Percentiles rank a stretch among this genome's conserved stretches.
Conservation (phyloP, 2,797 vertebrate genomes). For the Acrossocheilus fasciatus region DNA sequence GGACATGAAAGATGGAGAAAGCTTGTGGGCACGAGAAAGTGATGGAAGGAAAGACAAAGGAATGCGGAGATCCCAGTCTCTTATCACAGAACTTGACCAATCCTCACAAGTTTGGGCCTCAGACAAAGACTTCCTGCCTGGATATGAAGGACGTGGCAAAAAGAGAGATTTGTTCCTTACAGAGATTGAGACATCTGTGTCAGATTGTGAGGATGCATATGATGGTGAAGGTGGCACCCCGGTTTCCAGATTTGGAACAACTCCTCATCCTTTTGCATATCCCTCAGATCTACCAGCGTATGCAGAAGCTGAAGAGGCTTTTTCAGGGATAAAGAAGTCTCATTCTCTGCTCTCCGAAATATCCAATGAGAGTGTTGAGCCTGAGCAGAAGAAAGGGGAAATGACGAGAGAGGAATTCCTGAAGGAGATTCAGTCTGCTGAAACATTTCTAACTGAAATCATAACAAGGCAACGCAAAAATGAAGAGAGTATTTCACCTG, state of each 20-base stretch:
- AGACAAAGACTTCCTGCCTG: conserved; percentile 64
- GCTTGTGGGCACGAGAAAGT: conserved; percentile 68
- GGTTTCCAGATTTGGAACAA: conserved; percentile 65
- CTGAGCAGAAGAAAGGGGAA: conserved; percentile 71
- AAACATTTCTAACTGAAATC: conserved; percentile 85
- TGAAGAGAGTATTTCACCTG: conserved; percentile 69
- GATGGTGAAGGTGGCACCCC: conserved; percentile 62
- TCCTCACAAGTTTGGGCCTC: conserved; percentile 69
- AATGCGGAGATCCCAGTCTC: conserved; percentile 79
- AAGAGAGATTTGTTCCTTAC: conserved; percentile 83
- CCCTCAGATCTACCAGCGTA: conserved; percentile 72
- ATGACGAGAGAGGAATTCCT: conserved; percentile 83
- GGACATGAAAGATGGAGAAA: conserved; percentile 71
- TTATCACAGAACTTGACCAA: conserved; percentile 79
- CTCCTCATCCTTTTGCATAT: conserved; percentile 71
- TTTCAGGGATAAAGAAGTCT: conserved; percentile 78
- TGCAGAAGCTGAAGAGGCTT: conserved; percentile 76
- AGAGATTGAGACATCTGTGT: conserved; percentile 78
- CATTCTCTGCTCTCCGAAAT: conserved; percentile 74
- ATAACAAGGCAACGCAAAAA: conserved; percentile 76
- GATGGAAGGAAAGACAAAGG: conserved; percentile 64
- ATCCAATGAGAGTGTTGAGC: conserved; percentile 67
- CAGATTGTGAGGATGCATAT: conserved; percentile 65
- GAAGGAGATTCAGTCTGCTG: conserved; percentile 83
- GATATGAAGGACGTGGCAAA: conserved; percentile 58